Percentiles rank a stretch among this genome's conserved stretches.
Evolutionary conservation across 2,113 vertebrate species (phyloP).

Genomic region (Solenodon paradoxus): DNA sequence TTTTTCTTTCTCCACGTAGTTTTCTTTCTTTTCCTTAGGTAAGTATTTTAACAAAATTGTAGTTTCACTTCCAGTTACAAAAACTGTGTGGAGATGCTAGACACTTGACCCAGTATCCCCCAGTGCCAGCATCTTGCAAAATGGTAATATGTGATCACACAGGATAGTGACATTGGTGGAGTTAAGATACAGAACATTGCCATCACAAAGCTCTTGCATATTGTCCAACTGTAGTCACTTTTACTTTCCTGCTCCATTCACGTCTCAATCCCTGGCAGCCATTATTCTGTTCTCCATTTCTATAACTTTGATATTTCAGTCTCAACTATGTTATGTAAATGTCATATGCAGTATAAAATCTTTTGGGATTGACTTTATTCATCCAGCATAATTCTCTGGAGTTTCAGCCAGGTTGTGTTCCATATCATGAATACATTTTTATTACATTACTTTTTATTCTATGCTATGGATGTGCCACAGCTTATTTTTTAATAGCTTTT

Average conservation of each 20-base stretch:
- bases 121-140: neutral
- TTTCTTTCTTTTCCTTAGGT: neutral
- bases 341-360: neutral
- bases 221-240: neutral
- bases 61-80: neutral
- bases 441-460: neutral
- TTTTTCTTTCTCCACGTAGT: neutral
- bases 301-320: neutral
- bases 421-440: neutral
- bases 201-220: neutral
- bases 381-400: too few relatives aligned
- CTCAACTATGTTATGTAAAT: neutral
- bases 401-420: neutral
- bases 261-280: neutral
- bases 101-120: neutral
- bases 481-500: too few relatives aligned
- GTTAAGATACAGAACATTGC: neutral
- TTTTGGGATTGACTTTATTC: neutral
- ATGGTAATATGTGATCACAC: neutral
- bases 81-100: neutral
- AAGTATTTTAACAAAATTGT: neutral
- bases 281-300: neutral
- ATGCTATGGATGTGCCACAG: neutral
- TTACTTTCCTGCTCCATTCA: neutral
- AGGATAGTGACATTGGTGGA: neutral